A percentile compares a stretch with the other conserved stretches of the same genome.
Conservation (phyloP, 2,113 vertebrate species). For the Tetraodon nigroviridis region DNA sequence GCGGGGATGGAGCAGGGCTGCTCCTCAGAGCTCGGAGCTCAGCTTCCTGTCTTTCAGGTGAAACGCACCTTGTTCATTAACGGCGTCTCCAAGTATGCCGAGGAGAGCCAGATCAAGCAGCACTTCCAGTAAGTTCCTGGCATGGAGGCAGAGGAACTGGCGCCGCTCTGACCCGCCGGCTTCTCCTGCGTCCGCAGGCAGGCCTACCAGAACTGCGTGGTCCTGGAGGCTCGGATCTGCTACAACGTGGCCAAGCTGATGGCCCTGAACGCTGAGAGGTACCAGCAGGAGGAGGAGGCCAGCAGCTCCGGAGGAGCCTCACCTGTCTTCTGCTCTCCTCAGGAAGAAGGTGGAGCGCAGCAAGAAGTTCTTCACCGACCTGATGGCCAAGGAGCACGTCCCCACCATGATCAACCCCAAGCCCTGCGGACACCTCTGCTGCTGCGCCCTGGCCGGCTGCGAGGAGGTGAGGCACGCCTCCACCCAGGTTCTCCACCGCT, state of each 20-base stretch:
- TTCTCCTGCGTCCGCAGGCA: constrained; percentile 72
- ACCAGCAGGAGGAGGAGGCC: background rate
- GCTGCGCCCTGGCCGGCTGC: constrained; percentile 89
- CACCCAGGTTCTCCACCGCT: too few species aligned
- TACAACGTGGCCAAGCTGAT: constrained; percentile 94
- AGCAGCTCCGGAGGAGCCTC: background rate
- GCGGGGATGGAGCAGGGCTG: background rate
- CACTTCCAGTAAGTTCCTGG: constrained; percentile 88
- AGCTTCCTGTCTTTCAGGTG: constrained; percentile 73
- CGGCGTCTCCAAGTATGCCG: constrained; percentile 94
- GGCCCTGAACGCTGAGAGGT: constrained; percentile 81
- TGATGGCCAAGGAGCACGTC: constrained; percentile 86
- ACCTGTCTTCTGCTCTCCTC: background rate
- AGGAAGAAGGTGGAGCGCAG: constrained; percentile 96
- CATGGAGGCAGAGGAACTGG: background rate
- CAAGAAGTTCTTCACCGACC: constrained; percentile 90
- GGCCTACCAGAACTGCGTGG: constrained; percentile 90
- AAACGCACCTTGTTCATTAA: constrained; percentile 96
- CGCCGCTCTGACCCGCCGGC: background rate
- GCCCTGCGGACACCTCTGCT: constrained; percentile 96
- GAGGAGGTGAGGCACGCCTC: constrained; percentile 79
- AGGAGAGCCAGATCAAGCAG: constrained; percentile 91
- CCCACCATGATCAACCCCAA: constrained; percentile 96
- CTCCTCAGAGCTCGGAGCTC: background rate
- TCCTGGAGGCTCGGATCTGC: constrained; percentile 90